phyloP scores from a whole-genome alignment of 2,888 invertebrate species.

The Shargacucullia verbasci region DNA sequence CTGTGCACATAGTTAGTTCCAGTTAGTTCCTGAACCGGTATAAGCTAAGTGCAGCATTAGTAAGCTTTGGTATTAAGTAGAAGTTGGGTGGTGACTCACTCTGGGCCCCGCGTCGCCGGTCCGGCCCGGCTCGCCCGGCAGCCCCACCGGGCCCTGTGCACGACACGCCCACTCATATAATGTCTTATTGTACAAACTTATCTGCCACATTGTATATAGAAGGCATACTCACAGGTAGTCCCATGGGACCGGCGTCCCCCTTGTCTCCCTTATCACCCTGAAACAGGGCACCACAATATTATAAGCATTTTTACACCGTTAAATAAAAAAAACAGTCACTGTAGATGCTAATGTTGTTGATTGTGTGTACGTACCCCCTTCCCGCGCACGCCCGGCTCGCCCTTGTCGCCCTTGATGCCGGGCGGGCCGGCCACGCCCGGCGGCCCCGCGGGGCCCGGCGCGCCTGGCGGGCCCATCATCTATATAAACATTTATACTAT shows the following conservation, averaged over 20 bases:
- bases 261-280: conserved; percentile 95
- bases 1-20: conserved; percentile 6
- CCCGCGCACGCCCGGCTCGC: conserved; percentile 94
- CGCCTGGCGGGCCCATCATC: conserved; percentile 92
- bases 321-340: background rate
- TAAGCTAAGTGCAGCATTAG: conserved; percentile 12
- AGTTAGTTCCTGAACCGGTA: conserved; percentile 1
- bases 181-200: background rate
- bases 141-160: conserved; percentile 93
- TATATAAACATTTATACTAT: conserved; percentile 58
- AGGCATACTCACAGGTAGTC: conserved; percentile 94
- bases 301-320: background rate
- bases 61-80: background rate
- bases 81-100: conserved; percentile 89
- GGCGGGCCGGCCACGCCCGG: conserved; percentile 95
- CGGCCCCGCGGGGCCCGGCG: conserved; percentile 92
- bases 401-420: conserved; percentile 95
- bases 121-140: conserved; percentile 93
- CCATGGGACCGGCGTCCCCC: conserved; percentile 98
- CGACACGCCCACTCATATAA: background rate
- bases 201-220: background rate
- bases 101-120: conserved; percentile 93
- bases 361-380: conserved; percentile 91
- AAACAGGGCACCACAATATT: conserved; percentile 44
- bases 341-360: too few relatives aligned